phyloP scores from a whole-genome alignment of 2,888 invertebrate genomes.

The Disparrhopalites patrizii region DNA sequence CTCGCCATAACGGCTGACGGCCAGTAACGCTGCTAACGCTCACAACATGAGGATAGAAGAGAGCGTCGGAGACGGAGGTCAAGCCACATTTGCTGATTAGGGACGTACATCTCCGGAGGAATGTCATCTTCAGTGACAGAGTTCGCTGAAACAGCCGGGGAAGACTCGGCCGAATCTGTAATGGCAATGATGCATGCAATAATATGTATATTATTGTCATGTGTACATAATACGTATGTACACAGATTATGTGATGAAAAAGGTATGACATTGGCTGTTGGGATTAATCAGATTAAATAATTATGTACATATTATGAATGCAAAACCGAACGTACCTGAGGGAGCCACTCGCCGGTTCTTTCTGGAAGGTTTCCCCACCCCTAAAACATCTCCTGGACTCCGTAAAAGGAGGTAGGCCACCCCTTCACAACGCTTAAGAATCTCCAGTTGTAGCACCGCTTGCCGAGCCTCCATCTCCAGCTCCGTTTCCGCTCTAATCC shows the following conservation, averaged over 20 bases:
- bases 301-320: too few species aligned
- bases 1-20: too few species aligned
- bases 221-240: not conserved
- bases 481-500: conserved; percentile 59
- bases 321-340: conserved; percentile 34
- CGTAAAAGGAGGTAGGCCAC: conserved; percentile 74
- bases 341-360: conserved; percentile 43
- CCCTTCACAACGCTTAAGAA: conserved; percentile 74
- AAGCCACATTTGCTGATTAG: conserved; percentile 85
- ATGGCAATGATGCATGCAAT: not conserved
- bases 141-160: conserved; percentile 37
- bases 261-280: not conserved
- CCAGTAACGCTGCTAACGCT: not conserved
- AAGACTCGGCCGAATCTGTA: conserved; percentile 41
- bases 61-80: conserved; percentile 63
- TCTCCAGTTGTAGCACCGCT: conserved; percentile 52
- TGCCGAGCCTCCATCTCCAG: conserved; percentile 50
- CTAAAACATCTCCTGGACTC: conserved; percentile 77
- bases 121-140: conserved; percentile 58
- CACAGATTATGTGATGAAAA: not conserved
- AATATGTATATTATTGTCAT: not conserved
- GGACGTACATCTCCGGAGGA: conserved; percentile 90
- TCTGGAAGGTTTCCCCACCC: conserved; percentile 57
- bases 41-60: conserved; percentile 26
- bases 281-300: too few species aligned